Evolutionary conservation across 2,797 vertebrate genomes (phyloP).

Genomic region (Cyclura pinguis): DNA sequence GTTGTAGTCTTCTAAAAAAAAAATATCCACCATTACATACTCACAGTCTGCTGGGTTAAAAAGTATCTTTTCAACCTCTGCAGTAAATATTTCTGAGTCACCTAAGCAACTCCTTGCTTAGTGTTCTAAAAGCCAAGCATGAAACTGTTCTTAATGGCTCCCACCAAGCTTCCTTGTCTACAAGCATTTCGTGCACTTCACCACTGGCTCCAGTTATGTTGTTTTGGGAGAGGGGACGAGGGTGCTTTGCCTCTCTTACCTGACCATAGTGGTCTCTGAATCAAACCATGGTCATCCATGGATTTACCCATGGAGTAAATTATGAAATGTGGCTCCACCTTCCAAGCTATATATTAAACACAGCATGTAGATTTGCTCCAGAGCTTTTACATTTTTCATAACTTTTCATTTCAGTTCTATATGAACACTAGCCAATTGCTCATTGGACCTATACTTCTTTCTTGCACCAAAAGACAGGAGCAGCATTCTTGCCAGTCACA

Average conservation of each 20-base stretch:
- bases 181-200: neutral
- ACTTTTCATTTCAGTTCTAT: too few species aligned
- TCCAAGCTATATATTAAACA: neutral
- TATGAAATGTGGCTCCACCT: neutral
- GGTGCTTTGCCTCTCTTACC: neutral
- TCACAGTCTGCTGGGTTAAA: too few species aligned
- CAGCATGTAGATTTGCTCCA: too few species aligned
- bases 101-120: slow-evolving; percentile 42
- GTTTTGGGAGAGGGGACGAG: too few species aligned
- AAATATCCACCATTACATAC: too few species aligned
- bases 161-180: slow-evolving; percentile 21
- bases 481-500: too few species aligned
- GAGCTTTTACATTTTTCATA: too few species aligned
- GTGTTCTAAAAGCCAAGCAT: neutral
- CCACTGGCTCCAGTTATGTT: too few species aligned
- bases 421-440: too few species aligned
- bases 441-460: too few species aligned
- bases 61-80: neutral
- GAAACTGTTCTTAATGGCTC: slow-evolving; percentile 47
- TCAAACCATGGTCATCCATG: neutral
- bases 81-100: neutral
- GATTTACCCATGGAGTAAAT: neutral
- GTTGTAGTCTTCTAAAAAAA: too few species aligned
- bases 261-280: neutral
- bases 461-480: too few species aligned